Percentiles rank a stretch among this genome's conserved stretches.
phyloP scores from a whole-genome alignment of 1,140 invertebrate genomes.

The Epicauta chinensis region DNA sequence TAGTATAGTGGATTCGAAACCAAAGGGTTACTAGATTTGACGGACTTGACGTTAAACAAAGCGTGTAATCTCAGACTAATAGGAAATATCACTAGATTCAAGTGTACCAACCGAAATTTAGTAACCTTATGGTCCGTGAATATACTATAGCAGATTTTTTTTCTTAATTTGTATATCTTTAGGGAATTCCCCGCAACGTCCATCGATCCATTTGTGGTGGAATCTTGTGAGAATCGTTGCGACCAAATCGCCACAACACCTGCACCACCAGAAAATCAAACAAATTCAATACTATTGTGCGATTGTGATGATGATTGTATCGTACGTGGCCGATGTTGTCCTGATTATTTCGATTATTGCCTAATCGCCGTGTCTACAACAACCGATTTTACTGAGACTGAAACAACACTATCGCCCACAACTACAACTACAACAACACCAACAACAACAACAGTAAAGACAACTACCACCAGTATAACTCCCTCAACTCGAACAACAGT shows the following conservation, averaged over 20 bases:
- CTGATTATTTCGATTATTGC: slow-evolving; percentile 34
- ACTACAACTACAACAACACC: not conserved
- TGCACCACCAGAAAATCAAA: not conserved
- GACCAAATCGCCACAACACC: slow-evolving; percentile 6
- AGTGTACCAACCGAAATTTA: too few species aligned
- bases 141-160: too few species aligned
- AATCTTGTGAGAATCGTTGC: slow-evolving; percentile 32
- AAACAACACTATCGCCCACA: not conserved
- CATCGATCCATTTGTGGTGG: slow-evolving; percentile 21
- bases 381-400: not conserved
- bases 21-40: too few species aligned
- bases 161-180: slow-evolving; percentile 2
- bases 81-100: too few species aligned
- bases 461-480: not conserved
- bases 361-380: slow-evolving; percentile 4
- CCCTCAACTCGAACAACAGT: not conserved
- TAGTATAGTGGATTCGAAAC: too few species aligned
- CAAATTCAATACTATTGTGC: slow-evolving; percentile 19
- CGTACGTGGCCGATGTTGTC: slow-evolving; percentile 32
- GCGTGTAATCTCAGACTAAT: too few species aligned
- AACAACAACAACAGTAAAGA: not conserved
- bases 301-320: slow-evolving; percentile 34
- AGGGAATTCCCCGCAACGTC: slow-evolving; percentile 16
- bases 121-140: too few species aligned
- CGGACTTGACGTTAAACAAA: too few species aligned